Conservation (phyloP, 2,797 vertebrate genomes). For the Syncerus caffer region DNA sequence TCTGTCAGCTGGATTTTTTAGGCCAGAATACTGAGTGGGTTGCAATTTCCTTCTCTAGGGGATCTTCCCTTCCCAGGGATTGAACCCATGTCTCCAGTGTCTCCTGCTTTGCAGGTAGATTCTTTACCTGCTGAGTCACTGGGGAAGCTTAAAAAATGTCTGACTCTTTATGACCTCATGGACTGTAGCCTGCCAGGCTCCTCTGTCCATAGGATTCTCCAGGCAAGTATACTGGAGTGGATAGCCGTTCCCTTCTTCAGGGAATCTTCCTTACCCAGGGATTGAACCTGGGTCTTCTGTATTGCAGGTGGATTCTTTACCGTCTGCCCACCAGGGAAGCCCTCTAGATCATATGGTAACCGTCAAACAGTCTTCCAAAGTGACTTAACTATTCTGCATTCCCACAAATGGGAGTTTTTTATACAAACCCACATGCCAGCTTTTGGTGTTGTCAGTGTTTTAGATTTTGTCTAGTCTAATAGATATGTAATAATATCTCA, state of each 20-base stretch:
- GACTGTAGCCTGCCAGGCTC: background rate
- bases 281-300: background rate
- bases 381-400: background rate
- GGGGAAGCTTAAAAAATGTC: background rate
- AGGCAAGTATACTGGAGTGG: background rate
- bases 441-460: background rate
- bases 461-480: background rate
- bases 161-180: background rate
- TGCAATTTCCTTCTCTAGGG: background rate
- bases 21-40: background rate
- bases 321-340: background rate
- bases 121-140: background rate
- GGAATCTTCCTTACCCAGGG: background rate
- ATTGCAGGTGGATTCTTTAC: background rate
- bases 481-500: background rate
- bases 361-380: background rate
- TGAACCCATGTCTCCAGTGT: background rate
- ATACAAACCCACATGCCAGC: background rate
- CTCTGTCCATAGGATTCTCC: background rate
- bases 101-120: background rate
- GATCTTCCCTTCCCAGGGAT: background rate
- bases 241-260: background rate
- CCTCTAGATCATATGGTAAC: background rate
- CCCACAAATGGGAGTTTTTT: background rate
- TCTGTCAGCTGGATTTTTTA: background rate